phyloP scores from a whole-genome alignment of 2,888 invertebrate genomes.

The Drosophila atroscutellata region DNA sequence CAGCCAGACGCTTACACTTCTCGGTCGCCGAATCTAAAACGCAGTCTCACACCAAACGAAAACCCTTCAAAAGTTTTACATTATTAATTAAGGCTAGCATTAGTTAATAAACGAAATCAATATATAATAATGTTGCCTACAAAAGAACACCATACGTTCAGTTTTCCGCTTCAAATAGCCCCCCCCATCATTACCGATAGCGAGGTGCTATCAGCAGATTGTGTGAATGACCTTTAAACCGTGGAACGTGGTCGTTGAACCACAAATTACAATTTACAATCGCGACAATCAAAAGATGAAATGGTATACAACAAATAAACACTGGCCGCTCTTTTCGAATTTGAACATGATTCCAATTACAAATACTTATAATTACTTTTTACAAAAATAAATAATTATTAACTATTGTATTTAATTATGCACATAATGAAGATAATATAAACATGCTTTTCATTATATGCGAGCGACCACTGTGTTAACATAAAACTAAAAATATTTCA shows the following conservation, averaged over 20 bases:
- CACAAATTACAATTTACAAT: slow-evolving; percentile 25
- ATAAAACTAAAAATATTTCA: neutral
- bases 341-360: neutral
- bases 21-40: slow-evolving; percentile 44
- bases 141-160: slow-evolving; percentile 31
- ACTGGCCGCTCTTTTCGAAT: neutral
- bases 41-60: slow-evolving; percentile 31
- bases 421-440: neutral
- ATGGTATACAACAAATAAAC: neutral
- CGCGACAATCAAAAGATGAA: slow-evolving; percentile 16
- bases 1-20: slow-evolving; percentile 53
- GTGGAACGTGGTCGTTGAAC: slow-evolving; percentile 20
- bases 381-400: neutral
- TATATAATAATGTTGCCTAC: slow-evolving; percentile 2
- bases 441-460: neutral
- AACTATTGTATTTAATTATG: neutral
- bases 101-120: slow-evolving; percentile 16
- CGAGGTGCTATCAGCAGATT: slow-evolving; percentile 18
- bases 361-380: neutral
- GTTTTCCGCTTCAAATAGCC: slow-evolving; percentile 19
- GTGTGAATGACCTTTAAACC: slow-evolving; percentile 15
- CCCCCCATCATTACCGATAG: slow-evolving; percentile 14
- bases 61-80: slow-evolving; percentile 44
- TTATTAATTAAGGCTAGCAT: slow-evolving; percentile 48
- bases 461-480: neutral